Base-by-base conservation (phyloP, 2,113 vertebrate species). In the Bubo scandiacus region DNA sequence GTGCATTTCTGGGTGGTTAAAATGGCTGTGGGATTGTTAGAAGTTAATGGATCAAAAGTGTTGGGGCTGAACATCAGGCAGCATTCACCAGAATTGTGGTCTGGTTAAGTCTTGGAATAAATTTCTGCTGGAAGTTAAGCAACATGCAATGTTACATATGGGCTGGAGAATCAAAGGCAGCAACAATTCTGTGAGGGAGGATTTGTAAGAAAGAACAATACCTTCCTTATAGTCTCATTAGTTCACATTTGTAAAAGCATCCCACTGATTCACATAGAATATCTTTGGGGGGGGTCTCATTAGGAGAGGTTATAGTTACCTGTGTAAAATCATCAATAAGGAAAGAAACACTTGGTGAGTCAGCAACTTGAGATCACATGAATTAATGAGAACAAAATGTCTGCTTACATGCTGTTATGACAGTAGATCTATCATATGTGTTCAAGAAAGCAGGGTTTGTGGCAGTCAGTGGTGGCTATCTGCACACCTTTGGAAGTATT, bases 121-220 rank as follows among this genome's bases (percentile, higher is more conserved):
- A 40, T 67, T 87, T 59, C 57, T 59, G 30, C 30, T 6, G 32
- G 8, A 8, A 85, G 12, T 65, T 55, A 38, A 90, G 63, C 52
- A 47, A 23, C 2, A 0, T 3, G 1, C 51, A 57, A 29, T 1
- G 2, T n/a, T 93, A 36, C 26, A 5, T 5, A 20, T 9, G 40
- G 32, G 42, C 71, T 63, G 20, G 18, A 62, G n/a, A 70, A 74
- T 38, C 55, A 67, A 66, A 77, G 73, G 36, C n/a, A 11, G 38
- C 23, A 65, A 40, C 10, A 29, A 8, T 36, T 71, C 21, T 12
- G 16, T 11, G 29, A 71, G 40, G 25, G 34, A 70, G 17, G 11
- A 78, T 25, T 73, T 43, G 32, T 32, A 68, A 68, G 67, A 29
- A 87, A 65, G 51, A 75, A 27, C 26, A 80, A 18, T 27, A 34